Evolutionary conservation across 2,797 vertebrate species (phyloP).

Genomic region (Crocodylus rhombifer): DNA sequence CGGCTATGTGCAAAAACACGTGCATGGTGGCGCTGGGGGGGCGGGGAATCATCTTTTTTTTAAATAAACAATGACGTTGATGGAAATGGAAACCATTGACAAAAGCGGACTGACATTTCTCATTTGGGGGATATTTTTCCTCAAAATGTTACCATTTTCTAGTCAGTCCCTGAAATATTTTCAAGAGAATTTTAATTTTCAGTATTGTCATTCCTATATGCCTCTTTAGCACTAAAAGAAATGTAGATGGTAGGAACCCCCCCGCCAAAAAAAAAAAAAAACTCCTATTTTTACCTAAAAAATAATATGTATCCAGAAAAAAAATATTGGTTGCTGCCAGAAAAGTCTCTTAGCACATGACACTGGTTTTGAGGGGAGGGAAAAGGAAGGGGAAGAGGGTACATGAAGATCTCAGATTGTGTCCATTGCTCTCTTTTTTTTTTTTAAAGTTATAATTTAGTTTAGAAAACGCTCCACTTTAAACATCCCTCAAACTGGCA

Average conservation of each 20-base stretch:
- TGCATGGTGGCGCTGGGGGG: too few relatives aligned
- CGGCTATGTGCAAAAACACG: too few relatives aligned
- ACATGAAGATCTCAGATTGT: constrained; percentile 30
- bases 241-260: neutral
- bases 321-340: constrained; percentile 60
- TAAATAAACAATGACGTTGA: neutral
- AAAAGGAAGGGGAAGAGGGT: neutral
- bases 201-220: constrained; percentile 29
- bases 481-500: constrained; percentile 41
- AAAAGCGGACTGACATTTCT: constrained; percentile 7
- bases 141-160: constrained; percentile 29
- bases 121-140: constrained; percentile 17
- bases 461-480: constrained; percentile 62
- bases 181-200: constrained; percentile 5
- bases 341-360: constrained; percentile 18
- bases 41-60: neutral
- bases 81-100: too few relatives aligned
- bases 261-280: neutral
- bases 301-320: constrained; percentile 43
- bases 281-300: constrained; percentile 60
- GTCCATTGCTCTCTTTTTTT: neutral
- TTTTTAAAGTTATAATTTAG: neutral
- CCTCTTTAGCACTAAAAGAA: constrained; percentile 31
- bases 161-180: constrained; percentile 7
- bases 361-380: constrained; percentile 38